These are phyloP conservation scores for Merodon equestris DNA, from an alignment of 2,888 invertebrate species.

Conservation along the genomic window DNA sequence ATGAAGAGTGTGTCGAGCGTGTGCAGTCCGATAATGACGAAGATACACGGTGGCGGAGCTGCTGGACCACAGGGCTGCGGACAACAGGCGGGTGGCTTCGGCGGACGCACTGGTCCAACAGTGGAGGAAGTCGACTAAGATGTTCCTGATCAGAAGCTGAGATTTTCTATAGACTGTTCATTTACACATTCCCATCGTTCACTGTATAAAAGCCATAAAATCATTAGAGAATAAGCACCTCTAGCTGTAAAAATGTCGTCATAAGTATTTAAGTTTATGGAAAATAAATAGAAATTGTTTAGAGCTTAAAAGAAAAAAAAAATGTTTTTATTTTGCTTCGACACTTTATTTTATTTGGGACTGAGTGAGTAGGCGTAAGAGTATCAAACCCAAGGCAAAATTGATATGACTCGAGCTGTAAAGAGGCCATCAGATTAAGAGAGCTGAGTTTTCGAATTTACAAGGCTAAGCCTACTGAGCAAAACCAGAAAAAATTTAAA, in stretches of 20 bases:
- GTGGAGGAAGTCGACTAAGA: neutral
- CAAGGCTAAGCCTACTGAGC: too few relatives aligned
- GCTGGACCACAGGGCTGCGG: constrained; percentile 56
- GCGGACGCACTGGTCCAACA: constrained; percentile 75
- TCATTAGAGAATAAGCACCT: neutral
- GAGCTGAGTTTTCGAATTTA: too few relatives aligned
- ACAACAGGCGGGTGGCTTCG: constrained; percentile 83
- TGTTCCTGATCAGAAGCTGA: neutral
- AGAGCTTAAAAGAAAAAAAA: neutral
- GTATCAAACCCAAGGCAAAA: too few relatives aligned
- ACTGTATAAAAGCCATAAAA: neutral
- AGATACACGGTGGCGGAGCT: constrained; percentile 63
- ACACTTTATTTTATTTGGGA: too few relatives aligned
- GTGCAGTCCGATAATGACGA: constrained; percentile 74
- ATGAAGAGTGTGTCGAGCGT: constrained; percentile 71
- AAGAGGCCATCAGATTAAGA: too few relatives aligned
- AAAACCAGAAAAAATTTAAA: too few relatives aligned
- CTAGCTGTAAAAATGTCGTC: neutral
- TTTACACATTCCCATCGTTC: too few relatives aligned
- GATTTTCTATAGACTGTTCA: neutral
- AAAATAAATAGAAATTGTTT: too few relatives aligned
- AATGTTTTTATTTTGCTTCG: neutral
- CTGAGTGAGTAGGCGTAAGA: too few relatives aligned
- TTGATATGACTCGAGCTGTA: too few relatives aligned
- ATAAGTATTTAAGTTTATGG: too few relatives aligned